Evolutionary conservation across 92 coral and sea anemone genomes (phyloP).

Genomic region (Parazoanthus atlanticus): DNA sequence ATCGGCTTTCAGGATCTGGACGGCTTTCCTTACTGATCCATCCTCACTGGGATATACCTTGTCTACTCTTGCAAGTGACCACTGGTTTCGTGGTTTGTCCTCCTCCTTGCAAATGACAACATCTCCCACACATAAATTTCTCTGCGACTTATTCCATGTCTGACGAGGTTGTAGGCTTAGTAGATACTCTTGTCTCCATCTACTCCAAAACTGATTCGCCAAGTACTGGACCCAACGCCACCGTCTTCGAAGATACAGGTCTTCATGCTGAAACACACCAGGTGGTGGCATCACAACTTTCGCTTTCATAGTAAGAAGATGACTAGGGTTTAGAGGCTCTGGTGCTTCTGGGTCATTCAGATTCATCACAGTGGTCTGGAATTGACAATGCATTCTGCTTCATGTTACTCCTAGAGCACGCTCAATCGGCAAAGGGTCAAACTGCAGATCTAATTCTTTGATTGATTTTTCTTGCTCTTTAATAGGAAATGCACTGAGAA

Average conservation of each 20-base stretch:
- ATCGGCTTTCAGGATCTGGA: conserved; percentile 46
- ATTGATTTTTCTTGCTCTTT: background rate
- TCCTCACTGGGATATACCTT: conserved; percentile 51
- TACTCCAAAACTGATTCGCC: no score
- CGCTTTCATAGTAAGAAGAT: no score
- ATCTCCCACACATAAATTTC: conserved; percentile 46
- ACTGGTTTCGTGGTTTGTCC: conserved; percentile 38
- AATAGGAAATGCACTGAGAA: background rate
- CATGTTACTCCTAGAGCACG: conserved; percentile 6
- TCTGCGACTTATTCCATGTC: conserved; percentile 8
- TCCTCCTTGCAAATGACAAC: conserved; percentile 51
- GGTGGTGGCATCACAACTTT: no score
- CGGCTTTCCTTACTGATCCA: conserved; percentile 39
- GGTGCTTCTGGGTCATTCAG: no score
- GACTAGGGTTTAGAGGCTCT: no score
- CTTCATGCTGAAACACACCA: no score
- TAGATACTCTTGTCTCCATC: no score
- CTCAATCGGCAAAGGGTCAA: background rate
- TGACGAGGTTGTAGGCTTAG: no score
- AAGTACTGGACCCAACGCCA: no score
- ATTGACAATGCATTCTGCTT: no score
- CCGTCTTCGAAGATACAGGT: no score
- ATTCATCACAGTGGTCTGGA: no score
- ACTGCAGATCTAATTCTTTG: background rate
- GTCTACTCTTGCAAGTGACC: conserved; percentile 44